A percentile compares a stretch with the other conserved stretches of the same genome.
Conservation (phyloP, 1,140 invertebrate genomes). For the Diachasma alloeum region DNA sequence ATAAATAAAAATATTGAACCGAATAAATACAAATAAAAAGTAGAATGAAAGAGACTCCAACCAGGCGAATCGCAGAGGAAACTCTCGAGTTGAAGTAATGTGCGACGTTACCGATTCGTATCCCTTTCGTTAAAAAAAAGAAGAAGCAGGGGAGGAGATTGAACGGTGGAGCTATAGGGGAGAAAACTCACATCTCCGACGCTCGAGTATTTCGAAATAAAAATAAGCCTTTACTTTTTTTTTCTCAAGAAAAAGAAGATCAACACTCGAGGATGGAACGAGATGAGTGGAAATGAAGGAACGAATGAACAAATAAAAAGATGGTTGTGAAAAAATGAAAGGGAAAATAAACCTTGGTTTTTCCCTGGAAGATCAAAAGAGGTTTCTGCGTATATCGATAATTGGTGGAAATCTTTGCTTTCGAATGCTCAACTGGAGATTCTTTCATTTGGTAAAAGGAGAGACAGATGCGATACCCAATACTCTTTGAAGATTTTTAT, state of each 20-base stretch:
- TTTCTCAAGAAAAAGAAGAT: background rate
- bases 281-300: background rate
- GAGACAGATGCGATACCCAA: background rate
- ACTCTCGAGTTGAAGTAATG: too few relatives aligned
- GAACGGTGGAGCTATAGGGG: background rate
- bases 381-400: constrained; percentile 51
- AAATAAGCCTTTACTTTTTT: background rate
- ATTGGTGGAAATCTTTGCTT: constrained; percentile 61
- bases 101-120: too few relatives aligned
- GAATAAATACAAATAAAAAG: too few relatives aligned
- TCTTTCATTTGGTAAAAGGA: background rate
- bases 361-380: constrained; percentile 56
- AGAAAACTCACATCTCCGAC: background rate
- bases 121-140: background rate
- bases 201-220: background rate
- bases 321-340: background rate
- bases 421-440: constrained; percentile 1
- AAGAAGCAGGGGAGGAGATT: background rate
- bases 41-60: too few relatives aligned
- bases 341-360: constrained; percentile 3
- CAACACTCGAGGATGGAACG: constrained; percentile 26
- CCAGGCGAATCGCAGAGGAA: too few relatives aligned
- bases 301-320: background rate
- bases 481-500: background rate
- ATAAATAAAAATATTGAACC: too few relatives aligned